Evolutionary conservation across 2,113 vertebrate species (phyloP).

Genomic region (Notothenia rossii): DNA sequence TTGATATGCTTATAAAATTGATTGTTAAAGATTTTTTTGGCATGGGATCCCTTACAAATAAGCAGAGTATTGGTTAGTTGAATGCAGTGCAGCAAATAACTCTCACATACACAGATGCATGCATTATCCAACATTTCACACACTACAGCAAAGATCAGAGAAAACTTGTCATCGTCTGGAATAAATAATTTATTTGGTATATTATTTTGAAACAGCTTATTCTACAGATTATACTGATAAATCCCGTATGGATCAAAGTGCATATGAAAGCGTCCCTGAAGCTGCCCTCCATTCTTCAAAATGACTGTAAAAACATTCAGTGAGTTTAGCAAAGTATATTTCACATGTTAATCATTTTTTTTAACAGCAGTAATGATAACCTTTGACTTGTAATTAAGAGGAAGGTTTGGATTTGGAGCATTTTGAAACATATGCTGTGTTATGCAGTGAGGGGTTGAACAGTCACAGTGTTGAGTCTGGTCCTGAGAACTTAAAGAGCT

Average conservation of each 20-base stretch:
- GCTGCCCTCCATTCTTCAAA: not conserved
- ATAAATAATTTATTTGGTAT: conserved; percentile 20
- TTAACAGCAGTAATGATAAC: not conserved
- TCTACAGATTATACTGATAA: conserved; percentile 1
- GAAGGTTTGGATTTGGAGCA: not conserved
- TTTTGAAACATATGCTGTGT: not conserved
- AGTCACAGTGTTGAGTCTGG: not conserved
- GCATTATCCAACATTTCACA: not conserved
- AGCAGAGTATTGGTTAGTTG: not conserved
- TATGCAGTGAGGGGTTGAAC: not conserved
- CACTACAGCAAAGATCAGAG: not conserved
- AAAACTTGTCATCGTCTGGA: not conserved
- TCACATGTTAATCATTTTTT: not conserved
- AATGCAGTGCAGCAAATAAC: not conserved
- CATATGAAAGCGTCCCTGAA: conserved; percentile 4
- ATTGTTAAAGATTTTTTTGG: not conserved
- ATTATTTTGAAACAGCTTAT: not conserved
- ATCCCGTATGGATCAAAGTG: conserved; percentile 42
- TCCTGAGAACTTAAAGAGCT: conserved; percentile 30
- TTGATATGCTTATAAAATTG: not conserved
- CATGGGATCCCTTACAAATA: not conserved
- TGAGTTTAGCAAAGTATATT: not conserved
- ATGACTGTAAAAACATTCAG: not conserved
- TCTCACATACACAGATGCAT: not conserved
- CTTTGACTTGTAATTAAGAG: not conserved